phyloP scores from a whole-genome alignment of 2,113 vertebrate genomes.

The Platysteira castanea region DNA sequence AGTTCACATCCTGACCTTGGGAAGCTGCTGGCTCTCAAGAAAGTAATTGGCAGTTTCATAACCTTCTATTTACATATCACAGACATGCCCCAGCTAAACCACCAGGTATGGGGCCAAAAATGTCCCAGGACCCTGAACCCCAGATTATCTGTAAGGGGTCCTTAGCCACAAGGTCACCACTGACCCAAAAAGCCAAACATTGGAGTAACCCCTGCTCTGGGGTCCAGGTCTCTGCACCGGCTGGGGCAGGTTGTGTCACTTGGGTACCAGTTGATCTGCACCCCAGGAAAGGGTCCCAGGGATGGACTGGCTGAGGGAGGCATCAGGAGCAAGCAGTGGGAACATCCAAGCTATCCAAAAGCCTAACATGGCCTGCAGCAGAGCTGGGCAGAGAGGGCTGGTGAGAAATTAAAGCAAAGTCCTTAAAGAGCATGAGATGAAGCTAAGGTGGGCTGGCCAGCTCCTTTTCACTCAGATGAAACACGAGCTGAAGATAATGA shows the following conservation, averaged over 20 bases:
- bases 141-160: background rate
- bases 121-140: background rate
- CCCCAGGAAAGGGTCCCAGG: background rate
- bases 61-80: background rate
- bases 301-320: background rate
- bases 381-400: background rate
- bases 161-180: background rate
- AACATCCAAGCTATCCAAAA: background rate
- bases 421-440: background rate
- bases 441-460: rapidly evolving
- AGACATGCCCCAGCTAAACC: background rate
- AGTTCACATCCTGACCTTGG: background rate
- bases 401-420: background rate
- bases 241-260: background rate
- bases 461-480: background rate
- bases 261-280: rapidly evolving
- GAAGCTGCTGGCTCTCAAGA: background rate
- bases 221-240: background rate
- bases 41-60: background rate
- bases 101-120: background rate
- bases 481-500: background rate
- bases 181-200: rapidly evolving
- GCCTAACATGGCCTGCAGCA: background rate
- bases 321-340: background rate
- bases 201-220: background rate